Conservation (phyloP, 64 coral and sea anemone genomes). For the Porites lutea region DNA sequence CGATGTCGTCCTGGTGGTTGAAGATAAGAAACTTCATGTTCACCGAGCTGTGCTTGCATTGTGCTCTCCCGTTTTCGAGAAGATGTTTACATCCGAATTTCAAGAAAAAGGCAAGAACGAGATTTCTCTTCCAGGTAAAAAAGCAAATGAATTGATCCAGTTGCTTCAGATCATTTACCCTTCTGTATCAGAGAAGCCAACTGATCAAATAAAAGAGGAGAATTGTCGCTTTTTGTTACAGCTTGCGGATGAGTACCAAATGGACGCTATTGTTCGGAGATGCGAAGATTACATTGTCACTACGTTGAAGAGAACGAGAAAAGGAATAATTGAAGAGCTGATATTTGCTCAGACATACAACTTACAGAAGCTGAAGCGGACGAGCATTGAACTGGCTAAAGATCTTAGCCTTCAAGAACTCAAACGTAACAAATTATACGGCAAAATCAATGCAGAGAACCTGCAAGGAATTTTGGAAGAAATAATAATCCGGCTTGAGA, state of each 20-base stretch:
- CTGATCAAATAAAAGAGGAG: background rate
- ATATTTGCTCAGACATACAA: background rate
- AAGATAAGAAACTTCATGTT: constrained; percentile 31
- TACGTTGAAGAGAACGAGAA: background rate
- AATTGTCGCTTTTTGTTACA: background rate
- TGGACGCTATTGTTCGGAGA: background rate
- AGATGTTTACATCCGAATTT: constrained; percentile 33
- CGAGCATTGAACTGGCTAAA: background rate
- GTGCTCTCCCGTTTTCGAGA: constrained; percentile 27
- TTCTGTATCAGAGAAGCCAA: background rate
- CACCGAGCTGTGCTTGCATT: constrained; percentile 29
- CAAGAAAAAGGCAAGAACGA: constrained; percentile 16
- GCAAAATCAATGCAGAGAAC: background rate
- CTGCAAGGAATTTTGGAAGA: background rate
- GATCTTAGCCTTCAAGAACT: background rate
- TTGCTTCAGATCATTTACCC: constrained; percentile 13
- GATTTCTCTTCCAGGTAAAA: constrained; percentile 35
- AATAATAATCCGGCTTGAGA: background rate
- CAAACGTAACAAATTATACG: background rate
- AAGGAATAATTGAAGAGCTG: background rate
- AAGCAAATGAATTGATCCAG: background rate
- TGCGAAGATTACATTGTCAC: background rate
- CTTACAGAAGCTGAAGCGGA: background rate
- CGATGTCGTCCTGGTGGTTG: constrained; percentile 22
- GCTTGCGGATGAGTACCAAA: background rate